phyloP scores from a whole-genome alignment of 1,140 invertebrate genomes.

The Diorhabda carinulata region DNA sequence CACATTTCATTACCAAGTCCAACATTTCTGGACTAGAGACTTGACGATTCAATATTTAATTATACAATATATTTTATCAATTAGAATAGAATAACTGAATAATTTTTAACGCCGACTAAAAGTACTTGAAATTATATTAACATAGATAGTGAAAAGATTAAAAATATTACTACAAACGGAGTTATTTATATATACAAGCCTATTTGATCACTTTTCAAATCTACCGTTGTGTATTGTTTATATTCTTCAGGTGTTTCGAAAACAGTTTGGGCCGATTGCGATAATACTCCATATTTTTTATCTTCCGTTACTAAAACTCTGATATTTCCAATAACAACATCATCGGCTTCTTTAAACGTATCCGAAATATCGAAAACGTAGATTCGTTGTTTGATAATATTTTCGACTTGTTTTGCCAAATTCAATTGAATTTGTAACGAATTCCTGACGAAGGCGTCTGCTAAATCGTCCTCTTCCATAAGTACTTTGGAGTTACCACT shows the following conservation, averaged over 20 bases:
- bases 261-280: background rate
- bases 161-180: too few species aligned
- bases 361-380: background rate
- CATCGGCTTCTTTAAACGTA: background rate
- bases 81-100: too few species aligned
- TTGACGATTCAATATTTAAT: too few species aligned
- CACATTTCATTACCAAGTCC: too few species aligned
- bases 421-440: background rate
- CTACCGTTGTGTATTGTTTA: background rate
- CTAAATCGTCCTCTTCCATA: background rate
- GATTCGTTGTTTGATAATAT: background rate
- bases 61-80: too few species aligned
- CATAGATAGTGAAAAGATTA: too few species aligned
- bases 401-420: background rate
- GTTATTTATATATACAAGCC: background rate
- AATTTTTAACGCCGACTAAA: too few species aligned
- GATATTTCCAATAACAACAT: background rate
- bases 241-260: background rate
- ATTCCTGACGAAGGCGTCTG: background rate
- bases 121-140: too few species aligned
- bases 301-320: background rate
- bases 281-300: background rate
- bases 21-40: too few species aligned
- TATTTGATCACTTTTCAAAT: background rate
- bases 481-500: too few species aligned